Conservation (phyloP, 2,888 invertebrate genomes). For the Nemotelus nigrinus region DNA sequence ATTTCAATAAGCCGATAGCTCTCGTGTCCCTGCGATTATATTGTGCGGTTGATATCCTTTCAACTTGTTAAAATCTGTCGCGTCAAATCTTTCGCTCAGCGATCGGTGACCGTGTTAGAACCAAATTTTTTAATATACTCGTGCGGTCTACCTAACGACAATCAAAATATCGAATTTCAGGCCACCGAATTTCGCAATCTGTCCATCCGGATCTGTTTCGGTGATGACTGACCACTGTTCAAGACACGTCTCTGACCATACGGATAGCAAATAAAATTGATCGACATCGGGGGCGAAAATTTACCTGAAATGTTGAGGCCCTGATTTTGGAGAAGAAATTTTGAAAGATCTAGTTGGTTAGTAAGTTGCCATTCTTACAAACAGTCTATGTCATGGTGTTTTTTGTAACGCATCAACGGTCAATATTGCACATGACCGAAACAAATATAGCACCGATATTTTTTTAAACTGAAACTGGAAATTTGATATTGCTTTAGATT, state of each 20-base stretch:
- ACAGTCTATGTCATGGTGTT: too few species aligned
- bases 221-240: slow-evolving; percentile 22
- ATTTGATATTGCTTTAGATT: too few species aligned
- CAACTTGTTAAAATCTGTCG: slow-evolving; percentile 28
- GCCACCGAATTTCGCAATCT: slow-evolving; percentile 45
- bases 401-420: too few species aligned
- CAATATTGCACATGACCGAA: too few species aligned
- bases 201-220: slow-evolving; percentile 2
- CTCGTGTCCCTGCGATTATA: background rate
- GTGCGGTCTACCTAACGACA: slow-evolving; percentile 26
- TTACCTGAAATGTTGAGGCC: too few species aligned
- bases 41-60: slow-evolving; percentile 8
- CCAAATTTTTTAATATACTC: slow-evolving; percentile 6
- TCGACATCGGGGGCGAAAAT: too few species aligned
- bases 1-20: background rate
- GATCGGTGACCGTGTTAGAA: slow-evolving; percentile 31
- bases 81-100: slow-evolving; percentile 30
- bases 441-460: too few species aligned
- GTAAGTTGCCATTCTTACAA: too few species aligned
- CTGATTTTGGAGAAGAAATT: too few species aligned
- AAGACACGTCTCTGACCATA: background rate
- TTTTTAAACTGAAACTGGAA: too few species aligned
- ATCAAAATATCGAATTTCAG: slow-evolving; percentile 45
- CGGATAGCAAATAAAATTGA: too few species aligned
- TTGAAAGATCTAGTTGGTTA: too few species aligned